These are phyloP conservation scores for Vollenhovia emeryi DNA, from an alignment of 1,140 invertebrate species.

Conservation along the genomic window DNA sequence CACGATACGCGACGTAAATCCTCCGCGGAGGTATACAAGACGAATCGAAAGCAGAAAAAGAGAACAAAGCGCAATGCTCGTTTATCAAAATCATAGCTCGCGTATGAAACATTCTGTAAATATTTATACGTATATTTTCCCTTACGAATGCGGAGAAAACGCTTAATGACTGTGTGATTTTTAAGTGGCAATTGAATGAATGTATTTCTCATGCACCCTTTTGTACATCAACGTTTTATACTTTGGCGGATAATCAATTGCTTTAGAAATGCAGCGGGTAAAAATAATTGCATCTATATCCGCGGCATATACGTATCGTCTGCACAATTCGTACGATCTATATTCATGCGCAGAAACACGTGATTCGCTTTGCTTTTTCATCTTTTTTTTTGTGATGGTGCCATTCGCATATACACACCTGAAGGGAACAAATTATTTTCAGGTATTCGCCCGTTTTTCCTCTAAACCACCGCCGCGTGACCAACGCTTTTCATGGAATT, in stretches of 20 bases:
- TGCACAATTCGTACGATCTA: slow-evolving; percentile 30
- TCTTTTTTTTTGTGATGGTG: slow-evolving; percentile 3
- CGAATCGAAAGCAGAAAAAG: neutral
- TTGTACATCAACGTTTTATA: neutral
- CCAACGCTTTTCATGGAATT: slow-evolving; percentile 52
- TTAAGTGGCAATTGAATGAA: neutral
- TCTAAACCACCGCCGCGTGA: slow-evolving; percentile 33
- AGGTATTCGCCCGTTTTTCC: slow-evolving; percentile 30
- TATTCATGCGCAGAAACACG: slow-evolving; percentile 11
- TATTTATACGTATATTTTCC: neutral
- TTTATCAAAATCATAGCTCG: neutral
- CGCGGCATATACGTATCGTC: neutral
- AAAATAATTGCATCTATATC: slow-evolving; percentile 37
- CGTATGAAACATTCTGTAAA: slow-evolving; percentile 6
- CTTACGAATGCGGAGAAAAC: neutral
- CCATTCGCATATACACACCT: neutral
- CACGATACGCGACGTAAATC: neutral
- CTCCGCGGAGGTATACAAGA: neutral
- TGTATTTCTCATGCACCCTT: neutral
- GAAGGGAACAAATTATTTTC: slow-evolving; percentile 54
- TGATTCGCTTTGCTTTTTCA: neutral
- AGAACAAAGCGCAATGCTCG: neutral
- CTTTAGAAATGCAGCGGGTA: neutral
- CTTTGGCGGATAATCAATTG: slow-evolving; percentile 23
- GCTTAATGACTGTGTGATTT: slow-evolving; percentile 16